These are phyloP conservation scores for Aporophyla lueneburgensis DNA, from an alignment of 2,888 invertebrate genomes.

Conservation along the genomic window DNA sequence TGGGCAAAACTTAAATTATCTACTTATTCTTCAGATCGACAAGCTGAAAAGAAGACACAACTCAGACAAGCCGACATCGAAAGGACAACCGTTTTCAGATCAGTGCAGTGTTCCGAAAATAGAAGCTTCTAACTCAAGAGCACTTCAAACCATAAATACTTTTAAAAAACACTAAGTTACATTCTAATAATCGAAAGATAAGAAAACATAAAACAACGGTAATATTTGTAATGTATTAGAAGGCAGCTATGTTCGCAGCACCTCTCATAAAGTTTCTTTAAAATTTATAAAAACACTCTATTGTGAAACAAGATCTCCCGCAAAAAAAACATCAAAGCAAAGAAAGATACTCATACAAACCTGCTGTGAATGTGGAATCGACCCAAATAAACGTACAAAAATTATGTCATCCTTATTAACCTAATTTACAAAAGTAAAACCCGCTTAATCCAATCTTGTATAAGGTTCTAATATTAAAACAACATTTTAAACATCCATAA, in stretches of 20 bases:
- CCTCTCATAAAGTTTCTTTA: background rate
- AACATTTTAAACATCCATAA: slow-evolving; percentile 63
- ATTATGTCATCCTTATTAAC: background rate
- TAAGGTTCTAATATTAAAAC: slow-evolving; percentile 46
- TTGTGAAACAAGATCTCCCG: background rate
- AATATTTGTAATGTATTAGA: background rate
- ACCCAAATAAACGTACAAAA: background rate
- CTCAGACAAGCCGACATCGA: background rate
- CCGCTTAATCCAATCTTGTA: slow-evolving; percentile 46
- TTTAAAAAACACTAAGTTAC: slow-evolving; percentile 22
- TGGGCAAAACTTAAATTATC: background rate
- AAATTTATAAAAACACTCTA: no score
- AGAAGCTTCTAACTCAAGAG: slow-evolving; percentile 53
- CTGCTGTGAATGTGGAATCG: background rate
- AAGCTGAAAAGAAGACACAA: background rate
- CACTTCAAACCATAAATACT: slow-evolving; percentile 35
- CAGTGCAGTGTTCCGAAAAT: slow-evolving; percentile 14
- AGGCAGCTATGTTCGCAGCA: background rate
- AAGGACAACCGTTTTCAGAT: background rate
- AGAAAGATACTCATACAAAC: background rate
- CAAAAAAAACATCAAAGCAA: background rate
- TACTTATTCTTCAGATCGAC: background rate
- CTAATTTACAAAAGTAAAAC: slow-evolving; percentile 41
- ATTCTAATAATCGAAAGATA: slow-evolving; percentile 2
- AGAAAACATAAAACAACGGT: background rate